A percentile compares a stretch with the other conserved stretches of the same genome.
phyloP scores from a whole-genome alignment of 2,797 vertebrate genomes.

The Gambelia wislizenii region DNA sequence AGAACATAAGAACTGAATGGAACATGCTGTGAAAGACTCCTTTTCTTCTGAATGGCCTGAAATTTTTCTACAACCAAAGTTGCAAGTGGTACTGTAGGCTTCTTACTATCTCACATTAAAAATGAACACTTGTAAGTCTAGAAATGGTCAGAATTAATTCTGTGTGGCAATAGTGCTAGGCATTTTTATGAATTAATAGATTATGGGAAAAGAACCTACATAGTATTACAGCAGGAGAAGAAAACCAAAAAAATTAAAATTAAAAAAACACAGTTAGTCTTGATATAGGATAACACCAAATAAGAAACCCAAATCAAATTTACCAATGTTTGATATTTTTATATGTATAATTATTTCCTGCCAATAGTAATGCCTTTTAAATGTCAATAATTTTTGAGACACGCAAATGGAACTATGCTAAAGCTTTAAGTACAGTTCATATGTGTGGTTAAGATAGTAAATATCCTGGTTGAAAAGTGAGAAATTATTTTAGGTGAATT shows the following conservation, averaged over 20 bases:
- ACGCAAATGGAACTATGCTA: conserved; percentile 61
- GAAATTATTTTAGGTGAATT: conserved; percentile 38
- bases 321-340: conserved; percentile 59
- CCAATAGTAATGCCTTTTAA: conserved; percentile 47
- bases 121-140: conserved; percentile 22
- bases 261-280: conserved; percentile 37
- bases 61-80: conserved; percentile 53
- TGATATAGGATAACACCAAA: conserved; percentile 63
- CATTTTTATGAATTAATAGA: conserved; percentile 38
- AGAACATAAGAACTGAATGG: conserved; percentile 32
- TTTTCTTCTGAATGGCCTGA: conserved; percentile 41
- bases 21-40: conserved; percentile 42
- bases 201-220: conserved; percentile 49
- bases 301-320: conserved; percentile 67
- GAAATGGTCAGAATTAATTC: conserved; percentile 59
- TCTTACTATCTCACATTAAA: conserved; percentile 25
- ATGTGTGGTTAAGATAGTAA: conserved; percentile 50
- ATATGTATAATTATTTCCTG: conserved; percentile 59
- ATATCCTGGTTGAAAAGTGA: conserved; percentile 49
- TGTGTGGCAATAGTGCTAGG: conserved; percentile 43
- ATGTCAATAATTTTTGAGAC: conserved; percentile 64
- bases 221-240: conserved; percentile 58
- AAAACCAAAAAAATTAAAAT: conserved; percentile 32
- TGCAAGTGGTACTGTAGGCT: conserved; percentile 53
- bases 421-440: conserved; percentile 66